Conservation (phyloP, 2,797 vertebrate species). For the Meriones psammophilus region DNA sequence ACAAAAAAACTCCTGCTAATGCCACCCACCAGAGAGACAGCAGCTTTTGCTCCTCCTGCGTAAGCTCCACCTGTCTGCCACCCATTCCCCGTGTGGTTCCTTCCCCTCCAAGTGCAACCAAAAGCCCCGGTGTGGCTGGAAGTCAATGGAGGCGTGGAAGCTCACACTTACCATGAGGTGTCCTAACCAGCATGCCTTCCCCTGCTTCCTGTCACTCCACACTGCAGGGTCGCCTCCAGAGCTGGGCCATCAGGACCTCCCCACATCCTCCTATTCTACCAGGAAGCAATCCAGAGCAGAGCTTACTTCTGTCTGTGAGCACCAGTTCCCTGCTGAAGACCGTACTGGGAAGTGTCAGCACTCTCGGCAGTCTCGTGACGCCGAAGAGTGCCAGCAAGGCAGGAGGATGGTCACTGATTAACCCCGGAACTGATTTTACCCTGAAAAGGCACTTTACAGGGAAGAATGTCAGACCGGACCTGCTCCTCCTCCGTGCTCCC, state of each 20-base stretch:
- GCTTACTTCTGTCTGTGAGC: slow-evolving; percentile 3
- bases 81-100: background rate
- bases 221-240: slow-evolving; percentile 46
- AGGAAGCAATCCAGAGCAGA: slow-evolving; percentile 53
- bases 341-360: slow-evolving; percentile 68
- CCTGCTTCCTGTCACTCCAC: slow-evolving; percentile 59
- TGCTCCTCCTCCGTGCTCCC: background rate
- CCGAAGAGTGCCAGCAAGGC: slow-evolving; percentile 53
- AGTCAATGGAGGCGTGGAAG: slow-evolving; percentile 24
- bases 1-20: background rate
- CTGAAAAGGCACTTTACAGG: slow-evolving; percentile 9
- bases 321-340: slow-evolving; percentile 61
- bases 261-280: slow-evolving; percentile 78
- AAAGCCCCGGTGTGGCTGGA: background rate
- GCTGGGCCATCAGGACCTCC: slow-evolving; percentile 62
- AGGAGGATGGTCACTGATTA: slow-evolving; percentile 69
- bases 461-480: background rate
- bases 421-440: slow-evolving; percentile 12
- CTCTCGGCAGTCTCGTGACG: slow-evolving; percentile 72
- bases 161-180: slow-evolving; percentile 49
- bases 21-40: background rate
- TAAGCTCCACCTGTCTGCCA: background rate
- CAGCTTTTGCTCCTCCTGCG: background rate
- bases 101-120: background rate
- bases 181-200: background rate